phyloP scores from a whole-genome alignment of 2,113 vertebrate genomes.

The Leucosticte australis region DNA sequence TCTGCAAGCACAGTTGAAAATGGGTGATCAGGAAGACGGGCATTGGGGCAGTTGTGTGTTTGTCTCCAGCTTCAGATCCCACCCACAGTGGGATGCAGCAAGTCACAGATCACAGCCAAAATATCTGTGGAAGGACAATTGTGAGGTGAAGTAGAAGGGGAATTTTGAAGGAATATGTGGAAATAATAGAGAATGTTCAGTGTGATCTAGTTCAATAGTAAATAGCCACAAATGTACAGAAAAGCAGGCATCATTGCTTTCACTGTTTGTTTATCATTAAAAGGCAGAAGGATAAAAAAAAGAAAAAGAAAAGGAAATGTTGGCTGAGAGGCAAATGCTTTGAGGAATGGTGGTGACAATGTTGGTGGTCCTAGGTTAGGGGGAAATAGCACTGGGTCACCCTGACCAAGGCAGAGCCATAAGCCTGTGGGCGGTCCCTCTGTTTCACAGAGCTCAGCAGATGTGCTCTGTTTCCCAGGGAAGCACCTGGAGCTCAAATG shows the following conservation, averaged over 20 bases:
- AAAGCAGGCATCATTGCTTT: neutral
- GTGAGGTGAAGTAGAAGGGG: neutral
- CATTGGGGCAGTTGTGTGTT: neutral
- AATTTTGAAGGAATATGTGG: neutral
- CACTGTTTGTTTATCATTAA: neutral
- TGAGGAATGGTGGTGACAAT: neutral
- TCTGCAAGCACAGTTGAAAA: neutral
- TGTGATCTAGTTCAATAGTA: neutral
- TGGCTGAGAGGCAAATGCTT: neutral
- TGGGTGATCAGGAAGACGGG: neutral
- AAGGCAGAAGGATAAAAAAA: neutral
- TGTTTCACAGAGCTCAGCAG: neutral
- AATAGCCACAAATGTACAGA: neutral
- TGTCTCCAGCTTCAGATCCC: neutral
- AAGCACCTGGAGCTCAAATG: neutral
- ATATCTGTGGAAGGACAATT: rapidly evolving
- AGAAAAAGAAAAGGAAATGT: neutral
- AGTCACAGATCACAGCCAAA: neutral
- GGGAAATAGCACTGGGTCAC: neutral
- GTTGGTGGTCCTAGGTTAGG: neutral
- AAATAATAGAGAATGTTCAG: neutral
- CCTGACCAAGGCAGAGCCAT: neutral
- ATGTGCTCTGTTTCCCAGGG: neutral
- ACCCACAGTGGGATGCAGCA: rapidly evolving
- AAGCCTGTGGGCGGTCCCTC: neutral